Evolutionary conservation across 2,888 invertebrate genomes (phyloP), one percentile per base, ranked within the genome.

Genomic region (Stenodera caucasica): DNA sequence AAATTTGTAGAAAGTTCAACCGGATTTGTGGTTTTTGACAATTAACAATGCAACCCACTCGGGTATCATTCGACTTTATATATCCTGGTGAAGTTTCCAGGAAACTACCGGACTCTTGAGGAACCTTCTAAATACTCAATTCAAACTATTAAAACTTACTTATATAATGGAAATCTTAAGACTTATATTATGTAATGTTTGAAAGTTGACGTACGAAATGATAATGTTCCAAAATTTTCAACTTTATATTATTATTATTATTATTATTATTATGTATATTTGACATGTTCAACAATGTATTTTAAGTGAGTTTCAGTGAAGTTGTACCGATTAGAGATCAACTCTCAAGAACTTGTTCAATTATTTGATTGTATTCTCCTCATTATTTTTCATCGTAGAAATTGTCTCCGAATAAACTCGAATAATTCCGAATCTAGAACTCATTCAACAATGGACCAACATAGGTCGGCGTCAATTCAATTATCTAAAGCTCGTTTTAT

Each of bases 1-100:
- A 18, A 40, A 40, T 6, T 29, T 15, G 37, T 40, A 9, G 9
- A 40, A 15, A 15, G 15, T 40, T 40, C n/a, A 4, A 18, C 15
- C 15, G 37, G 9, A 18, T 18, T 18, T 40, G 37, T 70, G 71
- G 70, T 70, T 72, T 67, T 60, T 69, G 64, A 68, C 73, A 75
- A 75, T 75, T 75, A 75, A 72, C 70, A 70, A 71, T 74, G 75
- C 74, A 74, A 74, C 71, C 67, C 75, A 66, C 74, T 61, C 52
- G 75, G 72, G 75, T 73, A 68, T 68, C 72, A 70, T 75, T 73
- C 68, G 64, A n/a, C n/a, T n/a, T n/a, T n/a, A n/a, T n/a, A n/a
- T n/a, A n/a, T n/a, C n/a, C n/a, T n/a, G n/a, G n/a, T n/a, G n/a
- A n/a, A n/a, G n/a, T n/a, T n/a, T n/a, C n/a, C n/a, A n/a, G n/a